phyloP scores from a whole-genome alignment of 2,888 invertebrate genomes.

The Lycaena phlaeas region DNA sequence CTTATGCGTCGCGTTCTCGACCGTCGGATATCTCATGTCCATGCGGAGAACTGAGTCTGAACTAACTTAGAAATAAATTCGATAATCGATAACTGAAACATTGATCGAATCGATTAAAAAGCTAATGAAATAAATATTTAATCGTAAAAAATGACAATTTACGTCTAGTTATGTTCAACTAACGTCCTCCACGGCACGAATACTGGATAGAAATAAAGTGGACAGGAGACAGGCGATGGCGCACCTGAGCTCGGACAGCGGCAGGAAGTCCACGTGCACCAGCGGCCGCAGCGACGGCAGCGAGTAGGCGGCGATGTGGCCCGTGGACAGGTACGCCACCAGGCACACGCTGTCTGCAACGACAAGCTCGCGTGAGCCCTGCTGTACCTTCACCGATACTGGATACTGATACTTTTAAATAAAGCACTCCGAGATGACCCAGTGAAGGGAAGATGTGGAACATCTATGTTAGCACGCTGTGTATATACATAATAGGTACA shows the following conservation, averaged over 20 bases:
- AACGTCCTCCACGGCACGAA: slow-evolving; percentile 3
- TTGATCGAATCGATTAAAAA: not conserved
- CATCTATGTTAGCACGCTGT: no score
- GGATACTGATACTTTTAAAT: no score
- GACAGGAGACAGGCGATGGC: not conserved
- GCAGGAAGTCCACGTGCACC: slow-evolving; percentile 94
- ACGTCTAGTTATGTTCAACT: not conserved
- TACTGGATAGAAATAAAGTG: slow-evolving; percentile 8
- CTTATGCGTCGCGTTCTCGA: not conserved
- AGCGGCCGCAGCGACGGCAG: slow-evolving; percentile 95
- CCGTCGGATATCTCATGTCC: not conserved
- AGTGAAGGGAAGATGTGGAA: no score
- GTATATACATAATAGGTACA: no score
- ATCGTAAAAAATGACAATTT: not conserved
- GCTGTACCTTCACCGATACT: no score
- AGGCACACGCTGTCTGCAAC: slow-evolving; percentile 92
- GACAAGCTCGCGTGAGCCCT: not conserved
- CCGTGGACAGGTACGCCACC: slow-evolving; percentile 94
- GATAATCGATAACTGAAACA: slow-evolving; percentile 1
- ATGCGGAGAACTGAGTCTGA: slow-evolving; percentile 1
- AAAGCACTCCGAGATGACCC: no score
- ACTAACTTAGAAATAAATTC: slow-evolving; percentile 1
- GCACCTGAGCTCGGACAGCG: slow-evolving; percentile 93
- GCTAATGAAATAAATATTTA: not conserved
- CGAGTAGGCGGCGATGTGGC: slow-evolving; percentile 94